Conservation (phyloP, 2,113 vertebrate genomes). For the Lepus americanus region DNA sequence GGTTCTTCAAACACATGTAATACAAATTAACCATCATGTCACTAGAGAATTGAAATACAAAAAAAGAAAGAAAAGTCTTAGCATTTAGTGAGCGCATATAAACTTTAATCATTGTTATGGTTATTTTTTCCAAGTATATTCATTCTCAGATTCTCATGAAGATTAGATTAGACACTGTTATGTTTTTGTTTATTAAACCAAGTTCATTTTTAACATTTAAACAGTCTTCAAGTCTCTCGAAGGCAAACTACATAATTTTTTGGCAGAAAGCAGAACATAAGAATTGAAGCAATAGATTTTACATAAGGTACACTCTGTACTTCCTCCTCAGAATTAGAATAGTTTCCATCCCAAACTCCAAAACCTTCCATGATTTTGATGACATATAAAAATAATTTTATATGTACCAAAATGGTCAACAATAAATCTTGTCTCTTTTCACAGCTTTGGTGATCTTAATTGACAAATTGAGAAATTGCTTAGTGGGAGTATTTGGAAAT, state of each 20-base stretch:
- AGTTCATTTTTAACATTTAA: conserved; percentile 32
- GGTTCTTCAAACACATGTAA: not conserved
- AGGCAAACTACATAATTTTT: conserved; percentile 40
- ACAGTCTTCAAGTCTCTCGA: not conserved
- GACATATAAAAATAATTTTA: conserved; percentile 70
- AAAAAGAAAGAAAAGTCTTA: not conserved
- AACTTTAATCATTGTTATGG: not conserved
- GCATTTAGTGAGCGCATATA: not conserved
- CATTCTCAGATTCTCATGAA: conserved; percentile 8
- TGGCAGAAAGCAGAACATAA: conserved; percentile 33
- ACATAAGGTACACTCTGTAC: conserved; percentile 64
- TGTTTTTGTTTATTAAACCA: conserved; percentile 41
- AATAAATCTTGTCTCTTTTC: conserved; percentile 69
- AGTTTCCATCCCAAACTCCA: conserved; percentile 62
- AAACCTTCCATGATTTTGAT: conserved; percentile 66
- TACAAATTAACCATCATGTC: not conserved
- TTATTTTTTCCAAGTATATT: conserved; percentile 14
- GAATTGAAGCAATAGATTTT: conserved; percentile 56
- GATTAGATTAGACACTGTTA: not conserved
- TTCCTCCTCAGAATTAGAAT: conserved; percentile 62
- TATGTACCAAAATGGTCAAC: conserved; percentile 44
- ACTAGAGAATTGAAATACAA: not conserved
- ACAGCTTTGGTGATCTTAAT: conserved; percentile 55
- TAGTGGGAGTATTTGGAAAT: conserved; percentile 35
- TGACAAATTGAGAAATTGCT: conserved; percentile 51